Evolutionary conservation across 2,113 vertebrate genomes (phyloP), one percentile per base, ranked within the genome.

Genomic region (Opisthocomus hoazin): DNA sequence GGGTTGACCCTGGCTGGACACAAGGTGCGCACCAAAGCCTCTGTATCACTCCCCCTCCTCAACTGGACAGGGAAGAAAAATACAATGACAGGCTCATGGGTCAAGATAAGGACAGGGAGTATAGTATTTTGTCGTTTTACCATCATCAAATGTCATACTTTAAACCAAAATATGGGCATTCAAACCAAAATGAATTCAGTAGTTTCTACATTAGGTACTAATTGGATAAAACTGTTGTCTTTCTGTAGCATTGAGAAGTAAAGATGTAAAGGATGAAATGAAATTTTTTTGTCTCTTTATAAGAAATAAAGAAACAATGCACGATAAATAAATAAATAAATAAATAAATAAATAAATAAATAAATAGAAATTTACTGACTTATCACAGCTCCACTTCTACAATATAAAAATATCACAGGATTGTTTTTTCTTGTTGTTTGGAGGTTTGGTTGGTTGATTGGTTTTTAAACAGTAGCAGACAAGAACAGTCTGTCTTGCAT

Each of bases 371-470:
- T 39, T 76, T 41, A 26, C 48, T n/a, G 15, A 61, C 12, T 77
- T 71, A 37, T 27, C 32, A 27, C 7, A 50, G 30, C 2, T 39
- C 14, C 1, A 12, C 15, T 48, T 61, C 26, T 29, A 80, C 5
- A 41, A 4, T 6, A 71, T 19, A 43, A 61, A 90, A 58, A 45
- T 54, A 48, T 41, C 18, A 76, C 29, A 80, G 10, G 32, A 43
- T 5, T 36, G 3, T 0, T 58, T 89, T 76, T 60, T 45, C 19
- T 48, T 69, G 5, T 66, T 45, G 4, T n/a, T 54, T 64, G 1
- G 8, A 7, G 20, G 1, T 36, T 45, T 37, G 2, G 15, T 27
- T 11, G 2, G 1, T 17, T 41, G 2, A 2, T 53, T 58, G 4
- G 0, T 57, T 80, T 89, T 76, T 27, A 37, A 56, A 58, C 9